Evolutionary conservation across 2,888 invertebrate species (phyloP).

Genomic region (Xylocampa areola): DNA sequence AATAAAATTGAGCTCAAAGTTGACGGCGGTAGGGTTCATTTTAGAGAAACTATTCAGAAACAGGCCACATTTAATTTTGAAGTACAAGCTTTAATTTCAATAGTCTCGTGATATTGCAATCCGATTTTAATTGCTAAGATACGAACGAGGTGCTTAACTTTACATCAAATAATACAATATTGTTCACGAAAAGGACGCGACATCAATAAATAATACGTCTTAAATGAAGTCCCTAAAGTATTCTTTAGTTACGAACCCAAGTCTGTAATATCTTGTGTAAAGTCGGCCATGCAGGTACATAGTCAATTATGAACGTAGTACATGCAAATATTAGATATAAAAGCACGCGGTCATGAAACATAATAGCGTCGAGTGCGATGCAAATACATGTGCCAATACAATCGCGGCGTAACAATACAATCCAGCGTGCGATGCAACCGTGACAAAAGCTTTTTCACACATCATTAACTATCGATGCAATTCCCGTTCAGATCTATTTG

Average conservation of each 20-base stretch:
- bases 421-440: conserved; percentile 12
- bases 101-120: conserved; percentile 58
- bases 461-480: conserved; percentile 41
- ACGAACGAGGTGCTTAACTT: conserved; percentile 29
- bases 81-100: conserved; percentile 60
- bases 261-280: not conserved
- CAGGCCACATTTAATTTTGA: conserved; percentile 54
- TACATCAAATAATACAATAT: conserved; percentile 33
- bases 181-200: conserved; percentile 18
- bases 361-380: conserved; percentile 17
- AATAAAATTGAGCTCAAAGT: conserved; percentile 36
- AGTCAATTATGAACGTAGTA: too few relatives aligned
- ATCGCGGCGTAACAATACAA: conserved; percentile 34
- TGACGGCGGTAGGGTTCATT: conserved; percentile 36
- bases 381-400: conserved; percentile 44
- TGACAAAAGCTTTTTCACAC: conserved; percentile 41
- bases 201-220: conserved; percentile 15
- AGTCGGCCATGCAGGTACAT: too few relatives aligned
- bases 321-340: not conserved
- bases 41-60: conserved; percentile 28
- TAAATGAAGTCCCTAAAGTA: too few relatives aligned
- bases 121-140: conserved; percentile 62
- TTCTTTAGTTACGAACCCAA: not conserved
- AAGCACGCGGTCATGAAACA: conserved; percentile 11
- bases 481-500: conserved; percentile 25